A percentile compares a stretch with the other conserved stretches of the same genome.
Evolutionary conservation across 2,888 invertebrate genomes (phyloP).

Genomic region (Phyto melanocephala): DNA sequence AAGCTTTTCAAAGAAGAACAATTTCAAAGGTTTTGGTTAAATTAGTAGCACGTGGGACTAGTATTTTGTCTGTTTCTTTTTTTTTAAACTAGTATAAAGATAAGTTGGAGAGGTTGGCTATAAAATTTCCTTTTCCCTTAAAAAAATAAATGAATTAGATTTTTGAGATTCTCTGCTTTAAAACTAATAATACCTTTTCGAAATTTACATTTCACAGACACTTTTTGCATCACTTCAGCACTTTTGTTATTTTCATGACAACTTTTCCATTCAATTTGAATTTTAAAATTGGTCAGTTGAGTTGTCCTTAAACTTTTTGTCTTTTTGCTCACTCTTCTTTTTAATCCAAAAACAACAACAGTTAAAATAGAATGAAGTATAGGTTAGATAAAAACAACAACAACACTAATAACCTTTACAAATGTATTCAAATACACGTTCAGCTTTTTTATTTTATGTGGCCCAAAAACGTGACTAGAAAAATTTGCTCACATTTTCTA

Average conservation of each 20-base stretch:
- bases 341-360: background rate
- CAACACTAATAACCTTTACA: background rate
- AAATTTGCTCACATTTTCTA: conserved; percentile 69
- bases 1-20: no score
- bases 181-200: no score
- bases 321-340: background rate
- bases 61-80: no score
- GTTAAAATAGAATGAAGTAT: conserved; percentile 3
- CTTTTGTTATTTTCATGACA: conserved; percentile 14
- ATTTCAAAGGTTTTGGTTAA: no score
- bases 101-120: no score
- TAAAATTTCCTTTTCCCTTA: no score
- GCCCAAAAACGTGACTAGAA: conserved; percentile 71
- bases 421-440: conserved; percentile 43
- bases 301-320: background rate
- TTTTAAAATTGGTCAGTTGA: conserved; percentile 47
- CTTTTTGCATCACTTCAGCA: background rate
- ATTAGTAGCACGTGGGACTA: no score
- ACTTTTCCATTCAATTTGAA: conserved; percentile 45
- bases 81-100: no score
- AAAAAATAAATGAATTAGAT: background rate
- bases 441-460: conserved; percentile 35
- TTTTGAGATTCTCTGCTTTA: background rate
- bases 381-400: background rate
- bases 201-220: background rate